phyloP scores from a whole-genome alignment of 2,797 vertebrate species.

The Alca torda region DNA sequence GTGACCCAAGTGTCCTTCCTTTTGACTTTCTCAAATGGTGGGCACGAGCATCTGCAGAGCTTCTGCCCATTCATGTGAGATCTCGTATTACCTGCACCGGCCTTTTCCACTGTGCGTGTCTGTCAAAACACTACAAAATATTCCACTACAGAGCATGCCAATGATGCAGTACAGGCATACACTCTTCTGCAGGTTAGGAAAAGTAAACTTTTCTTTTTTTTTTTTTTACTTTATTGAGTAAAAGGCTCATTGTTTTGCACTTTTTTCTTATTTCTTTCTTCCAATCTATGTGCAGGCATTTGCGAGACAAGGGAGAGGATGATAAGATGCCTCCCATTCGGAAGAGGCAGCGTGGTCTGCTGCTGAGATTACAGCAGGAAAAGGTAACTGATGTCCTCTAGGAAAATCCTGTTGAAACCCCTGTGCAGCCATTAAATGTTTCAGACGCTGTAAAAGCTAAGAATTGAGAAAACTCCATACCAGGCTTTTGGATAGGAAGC shows the following conservation, averaged over 20 bases:
- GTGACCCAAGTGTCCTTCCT: not conserved
- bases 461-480: not conserved
- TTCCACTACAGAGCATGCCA: not conserved
- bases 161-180: not conserved
- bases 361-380: constrained; percentile 93
- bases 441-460: not conserved
- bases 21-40: not conserved
- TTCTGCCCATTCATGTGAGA: not conserved
- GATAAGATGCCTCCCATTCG: constrained; percentile 98
- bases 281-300: constrained; percentile 70
- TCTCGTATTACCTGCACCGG: not conserved
- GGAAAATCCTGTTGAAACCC: not conserved
- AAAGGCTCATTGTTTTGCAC: not conserved
- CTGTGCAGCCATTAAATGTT: not conserved
- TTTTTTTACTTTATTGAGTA: not conserved
- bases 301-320: constrained; percentile 96
- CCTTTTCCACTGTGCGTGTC: not conserved
- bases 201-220: not conserved
- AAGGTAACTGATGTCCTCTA: constrained; percentile 81
- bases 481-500: not conserved
- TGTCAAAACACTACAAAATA: not conserved
- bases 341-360: constrained; percentile 92
- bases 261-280: not conserved
- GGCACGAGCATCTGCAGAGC: not conserved
- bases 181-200: not conserved